These are phyloP conservation scores for Spatulosminthurus flaviceps DNA, from an alignment of 2,888 invertebrate species.

Conservation along the genomic window DNA sequence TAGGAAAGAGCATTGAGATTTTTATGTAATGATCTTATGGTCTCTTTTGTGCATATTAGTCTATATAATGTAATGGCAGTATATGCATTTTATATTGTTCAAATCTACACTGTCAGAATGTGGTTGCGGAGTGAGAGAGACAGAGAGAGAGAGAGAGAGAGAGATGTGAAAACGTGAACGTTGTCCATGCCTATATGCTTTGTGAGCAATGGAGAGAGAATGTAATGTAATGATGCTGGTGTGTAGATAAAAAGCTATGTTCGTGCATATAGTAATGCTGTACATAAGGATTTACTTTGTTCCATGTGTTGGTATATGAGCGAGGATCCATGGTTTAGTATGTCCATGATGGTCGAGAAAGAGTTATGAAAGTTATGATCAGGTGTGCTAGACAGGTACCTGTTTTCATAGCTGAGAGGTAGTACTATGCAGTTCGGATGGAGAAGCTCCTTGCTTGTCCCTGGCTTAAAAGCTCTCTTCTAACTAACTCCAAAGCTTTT, in stretches of 20 bases:
- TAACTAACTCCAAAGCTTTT: too few relatives aligned
- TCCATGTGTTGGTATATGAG: too few relatives aligned
- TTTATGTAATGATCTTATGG: conserved; percentile 24
- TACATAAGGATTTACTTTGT: background rate
- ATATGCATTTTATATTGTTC: too few relatives aligned
- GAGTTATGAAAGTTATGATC: conserved; percentile 53
- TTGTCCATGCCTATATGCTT: background rate
- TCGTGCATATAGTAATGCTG: conserved; percentile 19
- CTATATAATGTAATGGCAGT: background rate
- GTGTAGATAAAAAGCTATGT: too few relatives aligned
- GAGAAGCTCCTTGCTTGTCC: conserved; percentile 31
- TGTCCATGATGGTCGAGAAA: conserved; percentile 34
- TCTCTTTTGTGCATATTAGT: background rate
- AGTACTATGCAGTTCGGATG: conserved; percentile 43
- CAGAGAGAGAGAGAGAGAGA: background rate
- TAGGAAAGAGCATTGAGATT: background rate
- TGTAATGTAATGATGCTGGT: too few relatives aligned
- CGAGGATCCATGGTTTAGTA: background rate
- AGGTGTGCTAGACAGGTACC: conserved; percentile 56
- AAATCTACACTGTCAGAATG: background rate
- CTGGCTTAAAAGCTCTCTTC: conserved; percentile 26
- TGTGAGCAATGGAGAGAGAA: too few relatives aligned
- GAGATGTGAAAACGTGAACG: background rate
- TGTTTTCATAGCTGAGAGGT: conserved; percentile 49
- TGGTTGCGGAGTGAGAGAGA: background rate